Evolutionary conservation across 2,888 invertebrate genomes (phyloP).

Genomic region (Platycheirus albimanus): DNA sequence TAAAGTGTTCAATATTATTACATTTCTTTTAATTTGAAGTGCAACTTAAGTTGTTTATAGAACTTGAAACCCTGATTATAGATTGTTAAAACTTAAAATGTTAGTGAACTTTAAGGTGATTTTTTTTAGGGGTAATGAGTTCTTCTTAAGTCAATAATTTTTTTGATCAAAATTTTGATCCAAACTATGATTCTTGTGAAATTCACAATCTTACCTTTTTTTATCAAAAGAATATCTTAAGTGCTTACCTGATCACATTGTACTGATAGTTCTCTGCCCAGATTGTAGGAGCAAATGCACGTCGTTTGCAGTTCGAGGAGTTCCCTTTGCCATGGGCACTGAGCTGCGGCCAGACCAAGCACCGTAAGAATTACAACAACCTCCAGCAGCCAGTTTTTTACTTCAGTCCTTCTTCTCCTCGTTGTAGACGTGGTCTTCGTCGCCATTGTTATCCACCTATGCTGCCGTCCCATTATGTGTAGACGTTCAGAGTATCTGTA

Average conservation of each 20-base stretch:
- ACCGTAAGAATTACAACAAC: conserved; percentile 49
- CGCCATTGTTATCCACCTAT: conserved; percentile 65
- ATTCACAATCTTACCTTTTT: conserved; percentile 5
- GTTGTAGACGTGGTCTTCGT: conserved; percentile 36
- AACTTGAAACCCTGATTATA: no score
- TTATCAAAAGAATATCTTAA: conserved; percentile 1
- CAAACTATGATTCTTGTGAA: background rate
- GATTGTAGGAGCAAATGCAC: conserved; percentile 94
- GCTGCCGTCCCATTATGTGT: conserved; percentile 64
- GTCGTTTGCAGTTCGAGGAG: conserved; percentile 90
- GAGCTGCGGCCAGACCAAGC: conserved; percentile 82
- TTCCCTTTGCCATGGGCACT: conserved; percentile 93
- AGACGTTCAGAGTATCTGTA: conserved; percentile 61
- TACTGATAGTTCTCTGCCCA: conserved; percentile 92
- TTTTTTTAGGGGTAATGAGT: no score
- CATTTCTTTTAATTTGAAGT: no score
- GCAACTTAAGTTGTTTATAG: no score
- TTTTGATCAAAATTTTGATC: no score
- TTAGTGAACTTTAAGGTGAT: no score
- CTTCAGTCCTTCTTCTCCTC: conserved; percentile 36
- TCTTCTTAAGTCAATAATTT: no score
- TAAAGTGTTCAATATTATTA: no score
- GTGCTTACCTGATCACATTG: conserved; percentile 91
- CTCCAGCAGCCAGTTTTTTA: conserved; percentile 57
- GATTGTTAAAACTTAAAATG: no score